Base-by-base conservation (phyloP, 2,113 vertebrate species). In the Xiphorhynchus elegans region DNA sequence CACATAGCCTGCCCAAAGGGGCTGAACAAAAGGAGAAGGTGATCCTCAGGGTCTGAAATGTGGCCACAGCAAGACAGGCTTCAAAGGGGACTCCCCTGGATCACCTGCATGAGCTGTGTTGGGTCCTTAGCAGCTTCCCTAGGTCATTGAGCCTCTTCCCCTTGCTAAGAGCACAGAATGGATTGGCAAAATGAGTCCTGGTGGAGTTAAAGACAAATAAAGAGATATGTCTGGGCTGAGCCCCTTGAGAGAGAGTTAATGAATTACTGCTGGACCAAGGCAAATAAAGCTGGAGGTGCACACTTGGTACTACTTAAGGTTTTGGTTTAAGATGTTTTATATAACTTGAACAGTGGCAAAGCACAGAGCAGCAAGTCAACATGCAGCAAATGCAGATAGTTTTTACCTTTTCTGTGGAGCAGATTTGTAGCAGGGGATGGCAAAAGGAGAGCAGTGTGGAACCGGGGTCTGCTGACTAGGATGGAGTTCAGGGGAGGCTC, bases 21-120 rank as follows among this genome's bases (percentile, higher is more conserved):
- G 58, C 55, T 73, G 64, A 63, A 24, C 16, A 18, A 66, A 52
- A 62, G 59, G 44, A 59, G 49, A 67, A 67, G 49, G 53, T 35
- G 68, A 53, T 81, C 55, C 44, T 76, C 23, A 9, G 78, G 52
- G 18, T 40, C 69, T 87, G 63, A 64, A 73, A 73, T 24, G 28
- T 37, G 59, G 19, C 56, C 10, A 13, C 3, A 18, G 44, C 31
- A 88, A 64, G 37, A 29, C n/a, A 53, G 28, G 17, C 19, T 60
- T 93, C 35, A 50, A 50, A 63, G 59, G 31, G 6, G 25, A 46
- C 28, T 14, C 52, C 35, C 13, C 21, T 39, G 37, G 59, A 49
- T 44, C 6, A 2, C 18, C 40, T 72, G 17, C 1, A 0, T 35
- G 52, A 78, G 18, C 39, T 29, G 14, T 62, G 35, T 42, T 0